Conservation (phyloP, 2,113 vertebrate species). For the Corythornis cristatus region DNA sequence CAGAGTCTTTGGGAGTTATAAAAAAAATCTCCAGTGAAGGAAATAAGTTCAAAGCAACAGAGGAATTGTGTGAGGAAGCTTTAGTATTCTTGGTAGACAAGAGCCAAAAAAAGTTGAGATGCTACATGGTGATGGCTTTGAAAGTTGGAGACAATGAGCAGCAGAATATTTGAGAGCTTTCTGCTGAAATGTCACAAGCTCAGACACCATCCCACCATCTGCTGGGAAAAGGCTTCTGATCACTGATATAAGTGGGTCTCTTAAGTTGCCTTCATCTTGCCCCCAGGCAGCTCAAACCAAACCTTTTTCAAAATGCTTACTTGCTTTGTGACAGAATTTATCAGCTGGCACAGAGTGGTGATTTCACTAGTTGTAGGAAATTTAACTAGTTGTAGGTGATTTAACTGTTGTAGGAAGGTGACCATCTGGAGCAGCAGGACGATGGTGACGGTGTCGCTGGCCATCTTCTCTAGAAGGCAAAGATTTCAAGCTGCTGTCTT, state of each 20-base stretch:
- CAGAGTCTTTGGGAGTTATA: neutral
- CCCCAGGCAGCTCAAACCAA: neutral
- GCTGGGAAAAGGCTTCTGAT: neutral
- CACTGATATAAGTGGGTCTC: neutral
- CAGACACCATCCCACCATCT: neutral
- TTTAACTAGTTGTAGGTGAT: neutral
- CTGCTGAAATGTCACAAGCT: neutral
- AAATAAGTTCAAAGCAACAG: neutral
- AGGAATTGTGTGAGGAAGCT: neutral
- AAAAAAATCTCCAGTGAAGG: neutral
- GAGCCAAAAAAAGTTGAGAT: neutral
- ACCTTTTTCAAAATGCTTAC: constrained; percentile 12
- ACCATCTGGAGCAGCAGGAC: neutral
- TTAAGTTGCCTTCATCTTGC: neutral
- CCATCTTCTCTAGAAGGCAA: neutral
- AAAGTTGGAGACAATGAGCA: neutral
- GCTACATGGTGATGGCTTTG: neutral
- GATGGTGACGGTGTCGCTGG: neutral
- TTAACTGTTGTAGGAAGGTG: neutral
- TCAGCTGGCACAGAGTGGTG: neutral
- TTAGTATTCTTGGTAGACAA: neutral
- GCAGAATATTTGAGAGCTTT: neutral
- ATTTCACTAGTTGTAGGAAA: neutral
- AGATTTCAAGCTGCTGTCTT: neutral
- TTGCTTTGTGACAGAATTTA: neutral